Conservation (phyloP, 2,113 vertebrate species). For the Ceyx cyanopectus region DNA sequence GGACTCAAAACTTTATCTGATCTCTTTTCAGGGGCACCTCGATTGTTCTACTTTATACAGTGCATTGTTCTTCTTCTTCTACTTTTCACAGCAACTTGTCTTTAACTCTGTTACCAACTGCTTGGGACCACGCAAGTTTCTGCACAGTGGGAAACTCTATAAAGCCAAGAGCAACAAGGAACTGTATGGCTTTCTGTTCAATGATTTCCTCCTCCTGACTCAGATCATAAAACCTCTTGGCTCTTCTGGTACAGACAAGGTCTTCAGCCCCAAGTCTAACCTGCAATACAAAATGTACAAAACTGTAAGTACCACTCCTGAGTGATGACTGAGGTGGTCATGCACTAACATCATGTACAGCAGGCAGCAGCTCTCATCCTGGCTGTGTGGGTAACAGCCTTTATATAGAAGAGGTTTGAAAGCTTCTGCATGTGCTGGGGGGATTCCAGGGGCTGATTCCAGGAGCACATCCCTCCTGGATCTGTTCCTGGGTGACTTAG, state of each 20-base stretch:
- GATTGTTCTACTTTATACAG: constrained; percentile 71
- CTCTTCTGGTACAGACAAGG: constrained; percentile 91
- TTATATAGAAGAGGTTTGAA: neutral
- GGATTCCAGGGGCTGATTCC: neutral
- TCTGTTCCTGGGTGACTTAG: too few relatives aligned
- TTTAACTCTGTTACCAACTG: constrained; percentile 99
- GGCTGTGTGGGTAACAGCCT: neutral
- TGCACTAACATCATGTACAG: neutral
- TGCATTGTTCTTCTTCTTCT: constrained; percentile 73
- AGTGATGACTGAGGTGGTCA: neutral
- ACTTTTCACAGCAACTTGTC: constrained; percentile 91
- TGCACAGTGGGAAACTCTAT: constrained; percentile 97
- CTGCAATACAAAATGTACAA: constrained; percentile 99
- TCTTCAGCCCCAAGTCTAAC: constrained; percentile 97
- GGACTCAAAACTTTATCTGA: constrained; percentile 58
- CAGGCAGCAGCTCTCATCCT: neutral
- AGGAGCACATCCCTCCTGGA: too few relatives aligned
- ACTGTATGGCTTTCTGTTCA: constrained; percentile 97
- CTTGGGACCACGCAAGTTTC: constrained; percentile 97
- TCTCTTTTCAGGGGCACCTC: constrained; percentile 66
- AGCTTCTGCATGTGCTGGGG: neutral
- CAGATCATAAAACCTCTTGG: constrained; percentile 95
- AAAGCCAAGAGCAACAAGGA: constrained; percentile 99
- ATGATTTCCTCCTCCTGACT: constrained; percentile 98
- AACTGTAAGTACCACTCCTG: constrained; percentile 82